These are phyloP conservation scores for Dryocosmus kuriphilus DNA, from an alignment of 2,888 invertebrate species.

Conservation along the genomic window DNA sequence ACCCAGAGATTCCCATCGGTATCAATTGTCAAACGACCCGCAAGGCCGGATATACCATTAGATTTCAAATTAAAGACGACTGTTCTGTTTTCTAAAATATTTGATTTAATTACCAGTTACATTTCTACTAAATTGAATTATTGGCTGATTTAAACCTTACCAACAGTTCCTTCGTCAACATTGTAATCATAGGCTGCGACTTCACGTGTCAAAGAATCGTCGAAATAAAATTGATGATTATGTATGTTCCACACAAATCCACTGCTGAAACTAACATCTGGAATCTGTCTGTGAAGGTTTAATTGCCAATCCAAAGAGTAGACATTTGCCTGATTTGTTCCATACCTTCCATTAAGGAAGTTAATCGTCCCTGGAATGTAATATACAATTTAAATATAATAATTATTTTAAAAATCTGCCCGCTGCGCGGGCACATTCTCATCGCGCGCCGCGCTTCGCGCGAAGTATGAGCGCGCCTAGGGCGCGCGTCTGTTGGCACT, in stretches of 20 bases:
- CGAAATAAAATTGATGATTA: conserved; percentile 86
- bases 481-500: too few species aligned
- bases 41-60: conserved; percentile 80
- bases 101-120: conserved; percentile 48
- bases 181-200: conserved; percentile 86
- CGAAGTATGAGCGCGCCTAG: too few species aligned
- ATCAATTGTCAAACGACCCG: conserved; percentile 90
- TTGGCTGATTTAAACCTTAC: conserved; percentile 71
- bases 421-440: too few species aligned
- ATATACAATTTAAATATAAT: background rate
- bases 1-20: conserved; percentile 88
- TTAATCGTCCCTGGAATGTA: conserved; percentile 69
- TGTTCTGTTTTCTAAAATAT: conserved; percentile 79
- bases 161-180: conserved; percentile 78
- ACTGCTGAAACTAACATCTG: conserved; percentile 85
- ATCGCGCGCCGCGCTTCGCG: too few species aligned
- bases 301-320: conserved; percentile 79
- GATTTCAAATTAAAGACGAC: conserved; percentile 81
- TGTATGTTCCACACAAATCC: conserved; percentile 88
- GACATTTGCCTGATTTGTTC: conserved; percentile 80
- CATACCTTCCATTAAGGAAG: conserved; percentile 65
- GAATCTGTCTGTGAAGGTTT: conserved; percentile 59
- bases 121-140: background rate
- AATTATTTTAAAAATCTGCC: too few species aligned
- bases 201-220: conserved; percentile 84